These are phyloP conservation scores for Troides oblongomaculatus DNA, from an alignment of 2,888 invertebrate genomes.

Conservation along the genomic window DNA sequence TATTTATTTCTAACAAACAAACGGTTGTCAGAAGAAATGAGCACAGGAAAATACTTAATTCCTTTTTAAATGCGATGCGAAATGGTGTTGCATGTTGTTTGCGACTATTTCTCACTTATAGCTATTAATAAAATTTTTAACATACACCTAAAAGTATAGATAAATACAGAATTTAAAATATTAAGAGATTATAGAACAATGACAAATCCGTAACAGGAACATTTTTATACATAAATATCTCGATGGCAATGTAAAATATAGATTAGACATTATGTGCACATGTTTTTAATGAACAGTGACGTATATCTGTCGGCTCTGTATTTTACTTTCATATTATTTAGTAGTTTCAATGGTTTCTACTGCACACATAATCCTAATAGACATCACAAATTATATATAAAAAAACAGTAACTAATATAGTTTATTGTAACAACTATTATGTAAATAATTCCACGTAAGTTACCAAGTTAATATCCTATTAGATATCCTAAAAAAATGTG, in stretches of 20 bases:
- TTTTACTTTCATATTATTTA: background rate
- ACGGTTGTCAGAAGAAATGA: background rate
- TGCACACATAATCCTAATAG: conserved; percentile 9
- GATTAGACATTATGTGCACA: background rate
- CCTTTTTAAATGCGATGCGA: background rate
- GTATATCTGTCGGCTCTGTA: background rate
- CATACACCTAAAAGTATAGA: conserved; percentile 33
- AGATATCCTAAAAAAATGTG: background rate
- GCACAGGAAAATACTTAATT: background rate
- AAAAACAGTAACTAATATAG: background rate
- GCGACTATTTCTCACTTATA: conserved; percentile 28
- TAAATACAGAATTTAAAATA: conserved; percentile 48
- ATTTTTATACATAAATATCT: conserved; percentile 41
- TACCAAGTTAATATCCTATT: background rate
- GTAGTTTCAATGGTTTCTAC: conserved; percentile 17
- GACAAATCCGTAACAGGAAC: conserved; percentile 73
- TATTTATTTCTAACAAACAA: background rate
- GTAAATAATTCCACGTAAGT: background rate
- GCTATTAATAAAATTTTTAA: conserved; percentile 27
- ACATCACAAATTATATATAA: conserved; percentile 6
- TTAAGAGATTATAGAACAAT: conserved; percentile 40
- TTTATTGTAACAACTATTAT: background rate
- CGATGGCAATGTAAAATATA: conserved; percentile 29
- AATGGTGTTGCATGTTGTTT: background rate
- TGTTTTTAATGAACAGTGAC: no score